Evolutionary conservation across 2,113 vertebrate species (phyloP).

Genomic region (Gallinago jamesoni): DNA sequence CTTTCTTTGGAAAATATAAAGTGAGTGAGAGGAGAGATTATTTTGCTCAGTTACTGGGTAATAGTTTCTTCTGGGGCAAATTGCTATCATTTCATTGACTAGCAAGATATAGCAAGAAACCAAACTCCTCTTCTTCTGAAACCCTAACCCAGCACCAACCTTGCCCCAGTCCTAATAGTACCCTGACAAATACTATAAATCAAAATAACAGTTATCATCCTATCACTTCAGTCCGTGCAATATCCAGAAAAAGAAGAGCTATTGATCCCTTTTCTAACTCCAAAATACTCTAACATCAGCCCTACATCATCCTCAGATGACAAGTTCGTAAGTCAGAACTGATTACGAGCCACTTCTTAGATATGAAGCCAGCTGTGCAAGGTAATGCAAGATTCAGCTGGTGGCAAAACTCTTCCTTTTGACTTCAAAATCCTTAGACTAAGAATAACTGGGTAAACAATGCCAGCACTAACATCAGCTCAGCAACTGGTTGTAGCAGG

Average conservation of each 20-base stretch:
- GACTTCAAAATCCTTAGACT: neutral
- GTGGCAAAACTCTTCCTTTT: neutral
- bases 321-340: neutral
- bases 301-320: neutral
- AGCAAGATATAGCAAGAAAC: neutral
- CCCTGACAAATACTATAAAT: neutral
- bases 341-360: neutral
- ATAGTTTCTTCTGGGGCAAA: neutral
- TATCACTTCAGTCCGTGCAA: neutral
- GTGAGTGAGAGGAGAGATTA: constrained; percentile 46
- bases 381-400: neutral
- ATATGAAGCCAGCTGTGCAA: neutral
- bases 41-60: neutral
- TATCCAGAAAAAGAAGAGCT: neutral
- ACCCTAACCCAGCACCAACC: neutral
- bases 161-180: neutral
- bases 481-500: neutral
- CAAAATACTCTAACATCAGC: neutral
- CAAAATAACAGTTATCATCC: neutral
- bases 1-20: constrained; percentile 83
- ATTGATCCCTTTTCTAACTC: neutral
- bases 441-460: neutral
- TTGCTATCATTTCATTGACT: neutral
- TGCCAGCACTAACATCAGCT: neutral
- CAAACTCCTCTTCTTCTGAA: neutral